phyloP scores from a whole-genome alignment of 2,888 invertebrate species.

The Drosophila hamatofila region DNA sequence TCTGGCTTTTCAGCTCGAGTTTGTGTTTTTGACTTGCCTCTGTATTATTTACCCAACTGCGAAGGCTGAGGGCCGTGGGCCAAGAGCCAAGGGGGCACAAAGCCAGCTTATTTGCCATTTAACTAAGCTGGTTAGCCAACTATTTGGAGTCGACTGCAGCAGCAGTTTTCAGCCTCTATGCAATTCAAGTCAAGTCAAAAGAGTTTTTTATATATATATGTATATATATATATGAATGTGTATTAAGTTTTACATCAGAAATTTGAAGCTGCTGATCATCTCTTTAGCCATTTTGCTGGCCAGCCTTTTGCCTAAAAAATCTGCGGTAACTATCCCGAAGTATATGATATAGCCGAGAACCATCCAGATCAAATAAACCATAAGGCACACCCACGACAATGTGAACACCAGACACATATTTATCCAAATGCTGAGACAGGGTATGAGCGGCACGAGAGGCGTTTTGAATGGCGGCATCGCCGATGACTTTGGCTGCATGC shows the following conservation, averaged over 20 bases:
- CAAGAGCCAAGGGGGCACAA: conserved; percentile 12
- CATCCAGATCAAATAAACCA: not conserved
- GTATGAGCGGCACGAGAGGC: conserved; percentile 8
- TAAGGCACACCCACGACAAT: not conserved
- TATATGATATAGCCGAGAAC: not conserved
- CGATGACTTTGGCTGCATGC: not conserved
- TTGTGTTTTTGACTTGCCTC: conserved; percentile 52
- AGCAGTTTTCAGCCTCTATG: not conserved
- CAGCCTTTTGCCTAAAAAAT: not conserved
- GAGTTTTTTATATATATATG: not conserved
- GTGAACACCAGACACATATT: conserved; percentile 1
- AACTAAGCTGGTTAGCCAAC: conserved; percentile 73
- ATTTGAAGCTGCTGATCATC: not conserved
- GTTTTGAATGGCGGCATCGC: not conserved
- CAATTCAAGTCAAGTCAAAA: not conserved
- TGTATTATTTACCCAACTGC: conserved; percentile 59
- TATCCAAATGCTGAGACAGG: conserved; percentile 9
- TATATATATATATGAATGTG: not conserved
- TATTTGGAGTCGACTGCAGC: conserved; percentile 31
- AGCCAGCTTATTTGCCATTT: conserved; percentile 70
- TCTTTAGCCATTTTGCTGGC: not conserved
- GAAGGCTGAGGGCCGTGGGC: no score
- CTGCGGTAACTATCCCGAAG: not conserved
- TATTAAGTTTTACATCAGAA: conserved; percentile 7
- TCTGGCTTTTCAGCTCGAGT: conserved; percentile 71